These are phyloP conservation scores for Caenorhabditis latens DNA, from an alignment of 1,140 invertebrate species.

Conservation along the genomic window DNA sequence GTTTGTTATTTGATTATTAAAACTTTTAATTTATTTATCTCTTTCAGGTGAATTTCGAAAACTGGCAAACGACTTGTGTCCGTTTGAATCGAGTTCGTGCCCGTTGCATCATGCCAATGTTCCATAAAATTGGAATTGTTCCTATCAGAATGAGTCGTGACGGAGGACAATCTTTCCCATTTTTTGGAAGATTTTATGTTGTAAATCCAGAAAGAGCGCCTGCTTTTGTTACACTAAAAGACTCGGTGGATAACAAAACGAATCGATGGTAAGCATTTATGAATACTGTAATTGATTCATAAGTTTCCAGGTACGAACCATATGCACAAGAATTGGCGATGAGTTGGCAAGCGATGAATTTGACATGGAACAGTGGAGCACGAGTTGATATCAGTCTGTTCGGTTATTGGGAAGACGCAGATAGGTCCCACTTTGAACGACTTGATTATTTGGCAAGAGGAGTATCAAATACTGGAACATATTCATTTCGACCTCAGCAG, in stretches of 20 bases:
- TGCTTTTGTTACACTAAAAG: constrained; percentile 3
- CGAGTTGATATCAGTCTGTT: constrained; percentile 66
- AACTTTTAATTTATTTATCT: not conserved
- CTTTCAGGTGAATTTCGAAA: constrained; percentile 64
- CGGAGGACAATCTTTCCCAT: constrained; percentile 85
- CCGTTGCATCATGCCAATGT: constrained; percentile 78
- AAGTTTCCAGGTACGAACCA: constrained; percentile 62
- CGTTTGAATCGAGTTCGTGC: constrained; percentile 62
- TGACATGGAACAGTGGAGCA: constrained; percentile 65
- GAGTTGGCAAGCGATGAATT: constrained; percentile 67
- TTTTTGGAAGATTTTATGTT: constrained; percentile 84
- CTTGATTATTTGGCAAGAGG: constrained; percentile 64
- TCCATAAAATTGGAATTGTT: constrained; percentile 90
- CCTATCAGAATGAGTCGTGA: constrained; percentile 87
- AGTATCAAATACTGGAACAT: constrained; percentile 63
- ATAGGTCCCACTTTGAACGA: constrained; percentile 66
- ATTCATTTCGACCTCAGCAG: constrained; percentile 61
- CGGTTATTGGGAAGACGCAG: constrained; percentile 70
- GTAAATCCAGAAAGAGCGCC: constrained; percentile 30
- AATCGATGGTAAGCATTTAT: constrained; percentile 3
- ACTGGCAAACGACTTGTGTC: constrained; percentile 63
- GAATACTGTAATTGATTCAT: not conserved
- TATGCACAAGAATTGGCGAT: constrained; percentile 62
- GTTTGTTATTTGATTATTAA: not conserved
- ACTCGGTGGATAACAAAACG: constrained; percentile 40